Base-by-base conservation (phyloP, 2,888 invertebrate genomes). In the Yponomeuta cagnagella region DNA sequence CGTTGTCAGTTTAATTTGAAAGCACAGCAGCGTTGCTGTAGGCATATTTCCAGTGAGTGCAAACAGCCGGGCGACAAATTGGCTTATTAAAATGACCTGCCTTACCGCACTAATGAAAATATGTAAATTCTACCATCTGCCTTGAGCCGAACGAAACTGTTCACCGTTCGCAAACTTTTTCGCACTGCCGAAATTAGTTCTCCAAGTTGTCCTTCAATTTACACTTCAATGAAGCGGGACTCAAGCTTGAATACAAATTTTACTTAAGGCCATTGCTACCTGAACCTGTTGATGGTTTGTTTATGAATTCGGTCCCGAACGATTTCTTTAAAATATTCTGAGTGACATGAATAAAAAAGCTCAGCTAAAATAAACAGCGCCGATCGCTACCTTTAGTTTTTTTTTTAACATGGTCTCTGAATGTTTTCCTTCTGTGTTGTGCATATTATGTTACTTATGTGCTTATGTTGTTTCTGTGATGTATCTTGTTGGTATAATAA, bases 241-340 rank as follows among this genome's bases (percentile, higher is more conserved):
- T 77, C 78, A 82, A 83, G 78, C 83, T 81, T 79, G 78, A 82
- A 85, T 82, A 82, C 82, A 81, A 85, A 84, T 83, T 84, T 78
- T 80, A 80, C 78, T 82, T 83, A 79, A 83, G 83, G 81, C 77
- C 52, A 58, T 58, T 15, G 52, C 52, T 58, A 58, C 52, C 52
- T 58, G 52, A 76, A 74, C 65, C 30, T 31, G 65, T 30, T 65
- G 65, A 65, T 65, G 65, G 33, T 65, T 65, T 65, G 52, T 58
- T 58, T 58, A 12, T 12, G 52, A 58, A 15, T 8, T 58, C 52
- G 12, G 52, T 15, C 52, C 52, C 31, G 30, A 64, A 10, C n/a
- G 64, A 23, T 64, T 64, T 23, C 64, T 10, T 30, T 30, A 65
- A 4, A 12, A 65, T 4, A 23, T 65, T 65, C 31, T 30, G 10